phyloP scores from a whole-genome alignment of 2,888 invertebrate genomes.

The Argyra leucocephala region DNA sequence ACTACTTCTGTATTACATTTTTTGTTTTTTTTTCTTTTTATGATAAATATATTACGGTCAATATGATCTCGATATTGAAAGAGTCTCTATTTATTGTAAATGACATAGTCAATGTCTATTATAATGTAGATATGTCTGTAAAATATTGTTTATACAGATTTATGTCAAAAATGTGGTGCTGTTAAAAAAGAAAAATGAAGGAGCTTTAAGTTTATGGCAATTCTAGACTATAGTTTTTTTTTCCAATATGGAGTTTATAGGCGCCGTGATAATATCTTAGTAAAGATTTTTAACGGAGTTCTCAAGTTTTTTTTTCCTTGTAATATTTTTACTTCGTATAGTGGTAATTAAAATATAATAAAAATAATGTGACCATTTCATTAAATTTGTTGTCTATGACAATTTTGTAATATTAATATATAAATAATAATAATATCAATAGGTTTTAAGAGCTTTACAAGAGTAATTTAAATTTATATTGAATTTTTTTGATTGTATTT shows the following conservation, averaged over 20 bases:
- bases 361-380: too few species aligned
- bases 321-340: too few species aligned
- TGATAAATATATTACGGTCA: conserved; percentile 1
- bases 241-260: neutral
- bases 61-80: neutral
- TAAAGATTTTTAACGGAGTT: too few species aligned
- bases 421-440: too few species aligned
- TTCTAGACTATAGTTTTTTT: neutral
- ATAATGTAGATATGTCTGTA: too few species aligned
- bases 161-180: neutral
- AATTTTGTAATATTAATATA: too few species aligned
- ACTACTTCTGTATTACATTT: neutral
- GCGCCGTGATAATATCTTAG: neutral
- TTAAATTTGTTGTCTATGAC: too few species aligned
- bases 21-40: neutral
- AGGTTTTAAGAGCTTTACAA: too few species aligned
- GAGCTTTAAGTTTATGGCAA: neutral
- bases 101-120: neutral
- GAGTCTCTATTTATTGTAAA: neutral
- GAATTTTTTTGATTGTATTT: too few species aligned
- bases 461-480: too few species aligned
- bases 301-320: too few species aligned
- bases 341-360: too few species aligned
- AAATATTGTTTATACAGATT: neutral
- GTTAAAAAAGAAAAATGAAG: neutral